Evolutionary conservation across 2,888 invertebrate species (phyloP), one percentile per base, ranked within the genome.

Genomic region (Galerucella nymphaeae): DNA sequence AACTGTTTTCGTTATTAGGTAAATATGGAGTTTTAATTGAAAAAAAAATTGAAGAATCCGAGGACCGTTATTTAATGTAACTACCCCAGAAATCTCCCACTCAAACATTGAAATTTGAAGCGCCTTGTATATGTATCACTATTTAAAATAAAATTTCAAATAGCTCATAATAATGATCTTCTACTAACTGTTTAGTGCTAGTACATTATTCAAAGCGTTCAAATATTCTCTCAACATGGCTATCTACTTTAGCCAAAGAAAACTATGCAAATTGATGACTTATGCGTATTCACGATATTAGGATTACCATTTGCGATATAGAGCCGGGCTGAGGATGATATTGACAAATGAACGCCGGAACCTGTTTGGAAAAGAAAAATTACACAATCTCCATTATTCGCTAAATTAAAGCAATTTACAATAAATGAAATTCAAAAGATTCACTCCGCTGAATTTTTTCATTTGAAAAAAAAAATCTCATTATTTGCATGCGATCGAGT

Each of bases 341-440:
- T 71, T 71, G 71, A 71, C 61, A 71, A 66, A 71, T 66, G 71
- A 67, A 67, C n/a, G 63, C 38, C 58, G 55, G 66, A 66, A 66
- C 66, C 67, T 64, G 63, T 63, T 72, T 71, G 71, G 67, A 63
- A 67, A 62, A 63, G 71, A 71, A 67, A 67, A 67, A 72, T 72
- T 48, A 58, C 57, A 20, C 62, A 42, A 41, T 20, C 57, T 63
- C 48, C 18, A 64, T 72, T 63, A 67, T 67, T 48, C 63, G 41
- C 30, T 55, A 67, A 66, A 70, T 66, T 53, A 71, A 65, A 59
- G 66, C 50, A 65, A 65, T 71, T 48, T 62, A 30, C 41, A 67
- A 63, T 50, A 58, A 42, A 58, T 57, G 57, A 67, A 66, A 71
- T 71, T 20, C 41, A 55, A 30, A 30, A 30, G 10, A 57, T 57